These are phyloP conservation scores for Pseudomyrmex dendroicus DNA, from an alignment of 1,140 invertebrate genomes.

Conservation along the genomic window DNA sequence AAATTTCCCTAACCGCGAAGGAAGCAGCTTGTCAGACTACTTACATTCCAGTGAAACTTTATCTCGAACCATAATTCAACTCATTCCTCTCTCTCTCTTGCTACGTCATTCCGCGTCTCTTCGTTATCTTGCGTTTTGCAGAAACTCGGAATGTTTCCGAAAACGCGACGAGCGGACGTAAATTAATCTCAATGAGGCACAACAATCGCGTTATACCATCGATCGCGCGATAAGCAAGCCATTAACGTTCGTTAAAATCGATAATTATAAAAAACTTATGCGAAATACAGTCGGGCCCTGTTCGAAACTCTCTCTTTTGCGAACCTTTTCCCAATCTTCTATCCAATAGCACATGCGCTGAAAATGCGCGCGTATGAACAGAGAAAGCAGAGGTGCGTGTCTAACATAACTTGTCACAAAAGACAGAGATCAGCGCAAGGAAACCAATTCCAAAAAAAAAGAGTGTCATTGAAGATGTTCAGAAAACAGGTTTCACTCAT, in stretches of 20 bases:
- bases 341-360: no score
- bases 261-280: not conserved
- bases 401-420: no score
- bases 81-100: conserved; percentile 9
- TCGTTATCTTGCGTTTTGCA: conserved; percentile 55
- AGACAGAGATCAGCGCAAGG: no score
- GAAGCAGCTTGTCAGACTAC: conserved; percentile 59
- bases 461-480: no score
- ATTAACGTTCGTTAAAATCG: not conserved
- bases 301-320: no score
- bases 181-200: conserved; percentile 43
- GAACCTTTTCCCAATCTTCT: no score
- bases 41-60: conserved; percentile 60
- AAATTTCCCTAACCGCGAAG: conserved; percentile 62
- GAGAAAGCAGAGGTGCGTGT: not conserved
- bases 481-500: no score
- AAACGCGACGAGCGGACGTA: conserved; percentile 23
- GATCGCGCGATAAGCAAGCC: not conserved
- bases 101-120: conserved; percentile 45
- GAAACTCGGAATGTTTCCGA: conserved; percentile 29
- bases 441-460: no score
- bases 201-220: conserved; percentile 5
- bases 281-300: no score
- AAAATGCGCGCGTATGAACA: not conserved
- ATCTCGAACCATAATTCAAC: conserved; percentile 69